A percentile compares a stretch with the other conserved stretches of the same genome.
phyloP scores from a whole-genome alignment of 2,113 vertebrate genomes.

The Xenopus laevis region DNA sequence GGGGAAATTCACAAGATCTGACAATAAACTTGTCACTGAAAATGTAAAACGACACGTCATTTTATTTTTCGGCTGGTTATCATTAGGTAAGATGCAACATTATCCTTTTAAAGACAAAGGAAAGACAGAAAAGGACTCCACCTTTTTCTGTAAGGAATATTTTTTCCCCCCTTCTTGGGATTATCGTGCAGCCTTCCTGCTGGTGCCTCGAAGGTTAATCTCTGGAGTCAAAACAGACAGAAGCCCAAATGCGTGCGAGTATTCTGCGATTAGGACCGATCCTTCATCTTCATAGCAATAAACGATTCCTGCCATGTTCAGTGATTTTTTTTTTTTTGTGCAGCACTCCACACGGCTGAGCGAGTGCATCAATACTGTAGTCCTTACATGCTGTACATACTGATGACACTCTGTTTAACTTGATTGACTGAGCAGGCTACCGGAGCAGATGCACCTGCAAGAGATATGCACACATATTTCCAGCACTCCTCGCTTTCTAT shows the following conservation, averaged over 20 bases:
- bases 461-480: conserved; percentile 67
- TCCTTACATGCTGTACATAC: conserved; percentile 76
- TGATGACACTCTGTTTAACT: conserved; percentile 77
- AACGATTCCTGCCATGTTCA: conserved; percentile 79
- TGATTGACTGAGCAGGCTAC: conserved; percentile 73
- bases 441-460: conserved; percentile 70
- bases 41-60: too few relatives aligned
- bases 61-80: too few relatives aligned
- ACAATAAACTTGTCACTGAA: too few relatives aligned
- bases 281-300: conserved; percentile 70
- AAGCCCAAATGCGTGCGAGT: conserved; percentile 64
- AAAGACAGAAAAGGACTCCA: neutral
- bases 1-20: too few relatives aligned
- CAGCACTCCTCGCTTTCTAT: conserved; percentile 61
- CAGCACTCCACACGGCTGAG: conserved; percentile 74
- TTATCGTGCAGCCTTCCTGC: conserved; percentile 61
- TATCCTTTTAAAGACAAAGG: neutral
- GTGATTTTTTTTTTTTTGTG: conserved; percentile 66
- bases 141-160: conserved; percentile 31
- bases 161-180: conserved; percentile 50
- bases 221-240: conserved; percentile 74
- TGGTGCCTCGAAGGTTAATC: conserved; percentile 78
- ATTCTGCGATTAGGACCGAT: conserved; percentile 76
- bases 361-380: conserved; percentile 74
- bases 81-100: too few relatives aligned